These are phyloP conservation scores for Amphipoea lucens DNA, from an alignment of 2,888 invertebrate species.

Conservation along the genomic window DNA sequence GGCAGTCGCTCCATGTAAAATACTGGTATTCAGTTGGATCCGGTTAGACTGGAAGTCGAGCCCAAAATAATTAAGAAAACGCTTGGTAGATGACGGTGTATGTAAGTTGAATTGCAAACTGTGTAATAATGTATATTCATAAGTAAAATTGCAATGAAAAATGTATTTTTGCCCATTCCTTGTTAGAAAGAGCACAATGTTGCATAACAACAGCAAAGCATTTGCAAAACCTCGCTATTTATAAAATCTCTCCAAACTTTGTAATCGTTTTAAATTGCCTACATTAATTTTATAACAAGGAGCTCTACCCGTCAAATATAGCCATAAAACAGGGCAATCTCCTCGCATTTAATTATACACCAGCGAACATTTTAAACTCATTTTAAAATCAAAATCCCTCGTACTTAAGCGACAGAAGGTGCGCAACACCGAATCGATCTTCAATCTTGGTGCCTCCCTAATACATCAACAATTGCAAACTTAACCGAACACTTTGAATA, in stretches of 20 bases:
- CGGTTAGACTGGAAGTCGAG: not conserved
- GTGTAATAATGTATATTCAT: not conserved
- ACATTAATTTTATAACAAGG: constrained; percentile 36
- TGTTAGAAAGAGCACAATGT: not conserved
- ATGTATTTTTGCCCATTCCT: not conserved
- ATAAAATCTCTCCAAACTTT: constrained; percentile 32
- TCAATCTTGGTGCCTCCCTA: constrained; percentile 66
- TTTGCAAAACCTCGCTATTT: not conserved
- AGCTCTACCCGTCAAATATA: constrained; percentile 41
- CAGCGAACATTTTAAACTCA: constrained; percentile 58
- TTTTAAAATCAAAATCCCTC: constrained; percentile 66
- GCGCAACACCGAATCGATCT: constrained; percentile 66
- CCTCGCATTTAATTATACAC: constrained; percentile 60
- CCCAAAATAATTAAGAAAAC: not conserved
- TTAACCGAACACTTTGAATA: constrained; percentile 24
- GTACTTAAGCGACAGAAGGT: constrained; percentile 62
- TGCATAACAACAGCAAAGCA: not conserved
- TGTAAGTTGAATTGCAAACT: not conserved
- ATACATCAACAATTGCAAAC: constrained; percentile 64
- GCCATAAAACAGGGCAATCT: constrained; percentile 43
- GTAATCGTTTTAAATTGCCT: constrained; percentile 46
- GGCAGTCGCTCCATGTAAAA: not conserved
- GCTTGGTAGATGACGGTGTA: not conserved
- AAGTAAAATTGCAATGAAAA: not conserved
- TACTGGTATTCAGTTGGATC: not conserved